Evolutionary conservation across 2,888 invertebrate species (phyloP), one percentile per base, ranked within the genome.

Genomic region (Hoplodrina ambigua): DNA sequence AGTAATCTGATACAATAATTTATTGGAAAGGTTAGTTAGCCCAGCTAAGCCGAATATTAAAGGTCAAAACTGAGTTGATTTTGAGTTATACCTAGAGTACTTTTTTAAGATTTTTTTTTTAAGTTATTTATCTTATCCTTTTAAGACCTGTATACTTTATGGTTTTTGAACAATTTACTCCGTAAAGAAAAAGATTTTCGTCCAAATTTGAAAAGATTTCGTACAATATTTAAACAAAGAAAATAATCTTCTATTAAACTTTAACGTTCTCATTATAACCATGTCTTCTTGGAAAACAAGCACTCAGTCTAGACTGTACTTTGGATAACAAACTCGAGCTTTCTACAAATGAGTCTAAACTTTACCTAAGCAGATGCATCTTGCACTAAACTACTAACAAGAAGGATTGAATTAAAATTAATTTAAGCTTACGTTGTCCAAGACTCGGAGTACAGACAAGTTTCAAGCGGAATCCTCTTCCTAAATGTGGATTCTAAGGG

Each of bases 371-470:
- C 74, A 80, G 70, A 81, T 80, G 86, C 80, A 76, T 76, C 72
- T 72, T 63, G 57, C 69, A 69, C 73, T 76, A 70, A 86, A 78
- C 67, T 75, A 78, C 81, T 80, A 81, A 79, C 82, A 82, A 84
- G 85, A 69, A 61, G 81, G 81, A 82, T 85, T 87, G 84, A 86
- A 89, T 88, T 88, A 87, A 87, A 88, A 89, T 86, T 87, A 88
- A 87, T 85, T 83, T 79, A 80, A 83, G 70, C 83, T 87, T 82
- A 85, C 82, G 72, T 69, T 84, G 89, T 86, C 85, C 83, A 77
- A 46, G 46, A 46, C 17, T 46, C 17, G 15, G 46, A 88, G 82
- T 77, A 72, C 66, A 72, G 72, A 64, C 66, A 80, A 84, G 78
- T 80, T 85, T 81, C 73, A 64, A 69, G 57, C 58, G 65, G 56